phyloP scores from a whole-genome alignment of 2,888 invertebrate species.

The Patella caerulea region DNA sequence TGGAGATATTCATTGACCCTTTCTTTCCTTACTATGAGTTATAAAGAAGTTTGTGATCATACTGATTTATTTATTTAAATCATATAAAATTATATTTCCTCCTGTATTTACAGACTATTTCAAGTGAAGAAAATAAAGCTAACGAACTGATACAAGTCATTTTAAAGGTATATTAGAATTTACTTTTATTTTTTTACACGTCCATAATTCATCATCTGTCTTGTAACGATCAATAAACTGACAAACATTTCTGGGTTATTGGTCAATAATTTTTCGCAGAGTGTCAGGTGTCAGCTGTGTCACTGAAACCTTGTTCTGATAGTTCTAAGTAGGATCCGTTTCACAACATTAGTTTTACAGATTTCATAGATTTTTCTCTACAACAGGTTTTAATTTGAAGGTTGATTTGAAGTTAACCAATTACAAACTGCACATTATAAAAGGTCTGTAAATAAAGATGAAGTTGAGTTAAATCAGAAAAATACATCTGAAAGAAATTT shows the following conservation, averaged over 20 bases:
- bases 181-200: no score
- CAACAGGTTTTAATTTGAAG: no score
- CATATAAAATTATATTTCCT: no score
- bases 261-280: background rate
- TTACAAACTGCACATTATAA: no score
- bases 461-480: no score
- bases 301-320: background rate
- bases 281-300: conserved; percentile 19
- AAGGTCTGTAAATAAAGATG: no score
- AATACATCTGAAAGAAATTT: no score
- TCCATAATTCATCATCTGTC: background rate
- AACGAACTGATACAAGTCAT: conserved; percentile 45
- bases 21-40: background rate
- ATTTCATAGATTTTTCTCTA: no score
- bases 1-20: background rate
- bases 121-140: conserved; percentile 35
- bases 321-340: no score
- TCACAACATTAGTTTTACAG: no score
- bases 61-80: no score
- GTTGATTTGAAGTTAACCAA: no score
- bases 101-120: conserved; percentile 19
- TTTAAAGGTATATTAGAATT: conserved; percentile 37
- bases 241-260: background rate
- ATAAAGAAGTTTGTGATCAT: background rate
- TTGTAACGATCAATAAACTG: background rate